A percentile compares a stretch with the other conserved stretches of the same genome.
These are phyloP conservation scores for Leptopilina drosophilae DNA, from an alignment of 2,888 invertebrate species.

Conservation along the genomic window DNA sequence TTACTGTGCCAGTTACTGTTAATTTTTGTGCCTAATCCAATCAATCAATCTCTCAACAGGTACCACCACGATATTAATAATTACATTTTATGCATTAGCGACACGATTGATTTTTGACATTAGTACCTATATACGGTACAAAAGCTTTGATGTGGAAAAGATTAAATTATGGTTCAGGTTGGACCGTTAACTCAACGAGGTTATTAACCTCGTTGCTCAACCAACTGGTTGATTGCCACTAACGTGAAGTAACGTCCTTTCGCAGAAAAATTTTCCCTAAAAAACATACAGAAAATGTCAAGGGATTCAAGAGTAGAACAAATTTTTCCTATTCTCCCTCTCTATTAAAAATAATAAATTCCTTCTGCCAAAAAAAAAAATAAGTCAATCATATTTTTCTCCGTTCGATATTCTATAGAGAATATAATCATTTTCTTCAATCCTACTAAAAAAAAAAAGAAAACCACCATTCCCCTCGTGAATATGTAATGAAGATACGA, in stretches of 20 bases:
- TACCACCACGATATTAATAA: no score
- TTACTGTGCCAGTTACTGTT: no score
- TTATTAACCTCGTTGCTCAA: constrained; percentile 54
- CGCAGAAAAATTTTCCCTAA: constrained; percentile 5
- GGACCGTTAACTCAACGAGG: constrained; percentile 40
- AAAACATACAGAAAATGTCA: background rate
- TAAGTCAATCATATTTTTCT: no score
- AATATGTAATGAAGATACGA: constrained; percentile 28
- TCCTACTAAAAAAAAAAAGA: background rate
- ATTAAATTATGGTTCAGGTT: constrained; percentile 41
- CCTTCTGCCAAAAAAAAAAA: no score
- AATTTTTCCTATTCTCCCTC: background rate
- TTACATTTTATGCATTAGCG: background rate
- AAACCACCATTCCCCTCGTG: background rate
- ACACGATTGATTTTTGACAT: background rate
- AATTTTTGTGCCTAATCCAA: no score
- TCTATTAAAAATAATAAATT: no score
- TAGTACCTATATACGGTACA: background rate
- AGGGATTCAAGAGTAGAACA: background rate
- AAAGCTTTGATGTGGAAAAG: constrained; percentile 36
- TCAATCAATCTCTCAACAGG: no score
- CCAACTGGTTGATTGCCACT: constrained; percentile 48
- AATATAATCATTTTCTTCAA: background rate
- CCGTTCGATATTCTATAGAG: no score
- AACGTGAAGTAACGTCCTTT: constrained; percentile 34